phyloP scores from a whole-genome alignment of 2,113 vertebrate species.

The Onychostruthus taczanowskii region DNA sequence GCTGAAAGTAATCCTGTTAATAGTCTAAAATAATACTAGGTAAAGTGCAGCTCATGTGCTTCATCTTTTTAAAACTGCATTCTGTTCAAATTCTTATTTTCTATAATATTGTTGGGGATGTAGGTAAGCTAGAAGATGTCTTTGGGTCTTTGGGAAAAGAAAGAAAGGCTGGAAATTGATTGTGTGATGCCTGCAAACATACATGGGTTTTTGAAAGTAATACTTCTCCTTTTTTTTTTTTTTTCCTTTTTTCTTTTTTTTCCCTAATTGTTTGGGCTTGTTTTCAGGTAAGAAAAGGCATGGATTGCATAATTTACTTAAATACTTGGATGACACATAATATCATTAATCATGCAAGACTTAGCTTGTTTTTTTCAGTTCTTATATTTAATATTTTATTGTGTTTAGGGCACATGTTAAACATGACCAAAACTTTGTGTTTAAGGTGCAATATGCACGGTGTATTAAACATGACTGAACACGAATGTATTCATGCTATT shows the following conservation, averaged over 20 bases:
- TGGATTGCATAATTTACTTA: neutral
- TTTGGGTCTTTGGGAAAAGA: neutral
- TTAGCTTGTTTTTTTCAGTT: conserved; percentile 34
- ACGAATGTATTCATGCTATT: neutral
- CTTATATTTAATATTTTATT: neutral
- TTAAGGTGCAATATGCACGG: neutral
- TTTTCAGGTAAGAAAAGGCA: neutral
- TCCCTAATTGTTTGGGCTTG: neutral
- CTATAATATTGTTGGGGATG: neutral
- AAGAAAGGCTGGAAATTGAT: neutral
- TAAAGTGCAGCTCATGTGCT: neutral
- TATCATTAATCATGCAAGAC: neutral
- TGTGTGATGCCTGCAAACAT: rapidly evolving
- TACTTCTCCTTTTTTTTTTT: neutral
- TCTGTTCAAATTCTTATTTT: neutral
- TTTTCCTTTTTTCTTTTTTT: rapidly evolving
- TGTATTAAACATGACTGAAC: neutral
- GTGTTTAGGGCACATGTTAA: neutral
- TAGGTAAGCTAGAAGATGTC: neutral
- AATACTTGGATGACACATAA: neutral
- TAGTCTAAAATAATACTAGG: neutral
- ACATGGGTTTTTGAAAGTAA: neutral
- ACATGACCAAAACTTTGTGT: neutral
- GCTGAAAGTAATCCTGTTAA: neutral
- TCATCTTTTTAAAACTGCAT: neutral